Evolutionary conservation across 2,113 vertebrate species (phyloP).

Genomic region (Ariopsis seemanni): DNA sequence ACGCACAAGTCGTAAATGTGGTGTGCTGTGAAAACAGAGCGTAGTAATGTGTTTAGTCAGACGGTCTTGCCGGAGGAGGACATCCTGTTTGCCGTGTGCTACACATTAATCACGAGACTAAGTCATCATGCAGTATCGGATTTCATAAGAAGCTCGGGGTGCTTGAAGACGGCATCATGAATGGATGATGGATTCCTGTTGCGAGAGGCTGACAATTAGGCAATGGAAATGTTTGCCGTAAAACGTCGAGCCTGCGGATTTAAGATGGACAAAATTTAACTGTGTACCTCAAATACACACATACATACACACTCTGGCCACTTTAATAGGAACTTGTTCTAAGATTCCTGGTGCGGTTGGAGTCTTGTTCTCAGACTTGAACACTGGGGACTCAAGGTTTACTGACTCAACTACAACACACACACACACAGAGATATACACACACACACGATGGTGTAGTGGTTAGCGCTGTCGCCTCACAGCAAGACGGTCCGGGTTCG

Average conservation of each 20-base stretch:
- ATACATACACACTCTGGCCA: too few species aligned
- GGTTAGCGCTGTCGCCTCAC: too few species aligned
- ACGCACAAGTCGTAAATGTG: neutral
- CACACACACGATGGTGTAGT: too few species aligned
- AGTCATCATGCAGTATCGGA: slow-evolving; percentile 1
- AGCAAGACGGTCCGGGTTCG: too few species aligned
- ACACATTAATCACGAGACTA: slow-evolving; percentile 43
- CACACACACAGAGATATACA: too few species aligned
- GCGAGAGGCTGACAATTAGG: neutral
- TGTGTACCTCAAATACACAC: too few species aligned
- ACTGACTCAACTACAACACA: too few species aligned
- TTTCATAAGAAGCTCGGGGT: neutral
- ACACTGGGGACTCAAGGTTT: too few species aligned
- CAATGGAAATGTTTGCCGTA: neutral
- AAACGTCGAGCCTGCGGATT: neutral
- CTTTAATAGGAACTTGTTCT: too few species aligned
- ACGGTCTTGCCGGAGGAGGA: slow-evolving; percentile 23
- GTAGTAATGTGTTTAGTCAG: slow-evolving; percentile 48
- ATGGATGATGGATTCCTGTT: neutral
- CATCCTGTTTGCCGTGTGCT: slow-evolving; percentile 42
- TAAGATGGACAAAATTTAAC: neutral
- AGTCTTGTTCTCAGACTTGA: too few species aligned
- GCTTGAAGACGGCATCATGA: neutral
- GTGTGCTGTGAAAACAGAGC: slow-evolving; percentile 16
- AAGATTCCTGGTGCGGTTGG: too few species aligned